A percentile compares a stretch with the other conserved stretches of the same genome.
Evolutionary conservation across 2,113 vertebrate genomes (phyloP).

Genomic region (Bettongia penicillata): DNA sequence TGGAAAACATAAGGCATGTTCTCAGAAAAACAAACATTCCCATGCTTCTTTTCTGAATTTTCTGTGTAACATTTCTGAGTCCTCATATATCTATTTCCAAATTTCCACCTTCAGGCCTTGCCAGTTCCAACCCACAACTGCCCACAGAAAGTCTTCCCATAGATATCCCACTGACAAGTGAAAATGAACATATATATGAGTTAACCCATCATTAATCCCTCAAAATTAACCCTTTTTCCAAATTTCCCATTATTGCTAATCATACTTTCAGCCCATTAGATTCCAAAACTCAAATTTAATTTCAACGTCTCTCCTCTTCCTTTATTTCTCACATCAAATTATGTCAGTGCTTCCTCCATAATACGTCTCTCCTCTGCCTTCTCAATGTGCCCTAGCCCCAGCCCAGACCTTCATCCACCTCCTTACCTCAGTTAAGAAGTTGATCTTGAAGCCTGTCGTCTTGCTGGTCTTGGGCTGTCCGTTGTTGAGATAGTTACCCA

Average conservation of each 20-base stretch:
- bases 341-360: not conserved
- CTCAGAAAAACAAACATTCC: not conserved
- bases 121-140: not conserved
- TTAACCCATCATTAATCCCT: not conserved
- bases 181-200: not conserved
- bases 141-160: not conserved
- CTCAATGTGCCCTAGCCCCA: not conserved
- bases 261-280: not conserved
- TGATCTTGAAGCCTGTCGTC: slow-evolving; percentile 98
- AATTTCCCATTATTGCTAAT: not conserved
- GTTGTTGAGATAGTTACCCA: slow-evolving; percentile 99
- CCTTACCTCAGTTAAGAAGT: slow-evolving; percentile 96
- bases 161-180: not conserved
- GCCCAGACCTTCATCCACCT: not conserved
- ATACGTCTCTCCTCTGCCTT: not conserved
- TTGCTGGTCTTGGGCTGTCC: slow-evolving; percentile 95
- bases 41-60: not conserved
- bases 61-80: not conserved
- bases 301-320: not conserved
- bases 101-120: not conserved
- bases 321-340: not conserved
- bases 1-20: not conserved
- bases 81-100: not conserved
- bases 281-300: not conserved
- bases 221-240: not conserved